Base-by-base conservation (phyloP, 2,888 invertebrate species). In the Rosalia funebris region DNA sequence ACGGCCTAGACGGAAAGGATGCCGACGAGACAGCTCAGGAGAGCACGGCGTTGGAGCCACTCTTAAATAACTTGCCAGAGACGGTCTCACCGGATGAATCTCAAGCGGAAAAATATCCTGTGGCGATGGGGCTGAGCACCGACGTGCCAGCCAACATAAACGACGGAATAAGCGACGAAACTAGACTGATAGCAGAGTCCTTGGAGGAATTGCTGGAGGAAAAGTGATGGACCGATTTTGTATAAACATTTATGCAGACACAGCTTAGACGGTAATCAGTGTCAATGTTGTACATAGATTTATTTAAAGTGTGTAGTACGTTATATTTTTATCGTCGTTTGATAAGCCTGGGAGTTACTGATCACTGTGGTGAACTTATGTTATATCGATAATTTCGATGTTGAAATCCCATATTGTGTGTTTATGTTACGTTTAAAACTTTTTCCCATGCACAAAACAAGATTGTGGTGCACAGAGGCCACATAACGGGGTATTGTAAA, bases 181-280 rank as follows among this genome's bases (percentile, higher is more conserved):
- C 66, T 5, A 55, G 44, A 46, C 36, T 42, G 3, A 63, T 63
- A 5, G 63, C 60, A 0, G 60, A 66, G 12, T 58, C 62, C 15
- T 56, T 66, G 20, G 66, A 66, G 45, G 60, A 63, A 48, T 58
- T 66, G 11, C 42, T 64, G 44, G 57, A 64, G 20, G 57, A 62
- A 20, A 47, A 58, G 44, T 52, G 17, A 2, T 3, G 25, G 25
- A 5, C 34, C 11, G 31, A 2, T 42, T 37, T 31, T 39, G 14
- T 15, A 16, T n/a, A 34, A n/a, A 9, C 10, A 34, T 11, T n/a
- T 19, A 36, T 39, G 39, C 39, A 37, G 25, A 39, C 39, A 50
- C 3, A 9, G 48, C 1, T 36, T 48, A 48, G 14, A 15, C 11
- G 14, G 50, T 20, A n/a, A 39, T 3, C 11, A 15, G 14, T 12